Percentiles rank a stretch among this genome's conserved stretches.
These are phyloP conservation scores for Drosophila littoralis DNA, from an alignment of 1,140 invertebrate genomes.

Conservation along the genomic window DNA sequence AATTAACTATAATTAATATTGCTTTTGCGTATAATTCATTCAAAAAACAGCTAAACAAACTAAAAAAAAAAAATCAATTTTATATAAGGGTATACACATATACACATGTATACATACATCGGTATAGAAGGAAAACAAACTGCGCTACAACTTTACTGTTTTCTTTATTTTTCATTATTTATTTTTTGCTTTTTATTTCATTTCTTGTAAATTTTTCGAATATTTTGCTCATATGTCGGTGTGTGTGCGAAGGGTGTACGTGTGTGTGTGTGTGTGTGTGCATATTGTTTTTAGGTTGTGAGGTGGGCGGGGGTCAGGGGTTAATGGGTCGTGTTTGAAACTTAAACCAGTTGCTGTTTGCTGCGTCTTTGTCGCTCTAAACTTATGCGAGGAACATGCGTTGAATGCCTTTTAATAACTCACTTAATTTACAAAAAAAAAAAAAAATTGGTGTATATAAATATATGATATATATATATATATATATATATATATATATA, in stretches of 20 bases:
- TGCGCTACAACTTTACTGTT: conserved; percentile 42
- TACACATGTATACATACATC: conserved; percentile 36
- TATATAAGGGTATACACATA: conserved; percentile 28
- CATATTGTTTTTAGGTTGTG: not conserved
- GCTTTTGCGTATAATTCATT: conserved; percentile 81
- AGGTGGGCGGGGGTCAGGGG: not conserved
- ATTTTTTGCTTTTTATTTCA: conserved; percentile 17
- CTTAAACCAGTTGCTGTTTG: conserved; percentile 49
- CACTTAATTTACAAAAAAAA: conserved; percentile 32
- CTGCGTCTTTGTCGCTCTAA: conserved; percentile 71
- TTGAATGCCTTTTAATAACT: conserved; percentile 68
- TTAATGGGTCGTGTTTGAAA: conserved; percentile 4
- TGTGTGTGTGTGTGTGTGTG: not conserved
- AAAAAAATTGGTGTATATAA: conserved; percentile 25
- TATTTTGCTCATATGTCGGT: conserved; percentile 26
- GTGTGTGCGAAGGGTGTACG: conserved; percentile 21
- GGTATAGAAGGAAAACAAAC: conserved; percentile 65
- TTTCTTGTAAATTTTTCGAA: conserved; percentile 34
- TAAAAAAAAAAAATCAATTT: conserved; percentile 60
- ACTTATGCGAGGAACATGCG: conserved; percentile 81
- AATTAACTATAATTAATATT: conserved; percentile 83
- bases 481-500: conserved; percentile 15
- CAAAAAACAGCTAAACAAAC: conserved; percentile 80
- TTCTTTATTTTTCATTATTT: conserved; percentile 23
- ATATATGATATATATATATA: conserved; percentile 9